phyloP scores from a whole-genome alignment of 2,797 vertebrate genomes.

The Amphiprion clarkii region DNA sequence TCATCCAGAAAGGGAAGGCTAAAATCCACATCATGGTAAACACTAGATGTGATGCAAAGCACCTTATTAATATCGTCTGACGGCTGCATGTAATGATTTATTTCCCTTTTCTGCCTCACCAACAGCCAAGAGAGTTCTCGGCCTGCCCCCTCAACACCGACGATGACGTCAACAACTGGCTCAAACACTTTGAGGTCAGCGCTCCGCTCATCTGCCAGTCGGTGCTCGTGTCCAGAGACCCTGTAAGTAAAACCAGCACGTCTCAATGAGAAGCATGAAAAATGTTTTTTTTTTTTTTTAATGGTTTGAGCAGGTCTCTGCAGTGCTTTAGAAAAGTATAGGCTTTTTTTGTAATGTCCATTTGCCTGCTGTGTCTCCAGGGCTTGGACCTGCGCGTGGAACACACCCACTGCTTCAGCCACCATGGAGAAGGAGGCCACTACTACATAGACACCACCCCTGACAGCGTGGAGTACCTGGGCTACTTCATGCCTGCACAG shows the following conservation, averaged over 20 bases:
- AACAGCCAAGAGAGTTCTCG: slow-evolving; percentile 93
- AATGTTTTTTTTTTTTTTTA: neutral
- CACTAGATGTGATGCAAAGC: neutral
- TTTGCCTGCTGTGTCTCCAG: slow-evolving; percentile 72
- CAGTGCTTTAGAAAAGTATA: neutral
- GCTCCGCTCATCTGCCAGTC: slow-evolving; percentile 95
- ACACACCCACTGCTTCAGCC: slow-evolving; percentile 97
- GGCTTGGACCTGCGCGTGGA: slow-evolving; percentile 94
- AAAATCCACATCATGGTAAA: slow-evolving; percentile 97
- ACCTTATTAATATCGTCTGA: neutral
- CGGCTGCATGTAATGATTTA: neutral
- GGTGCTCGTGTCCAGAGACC: slow-evolving; percentile 95
- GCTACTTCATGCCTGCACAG: slow-evolving; percentile 94
- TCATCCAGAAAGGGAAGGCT: slow-evolving; percentile 95
- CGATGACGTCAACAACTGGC: slow-evolving; percentile 93
- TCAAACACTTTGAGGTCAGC: slow-evolving; percentile 93
- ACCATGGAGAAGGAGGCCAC: slow-evolving; percentile 95
- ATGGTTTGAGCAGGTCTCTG: neutral
- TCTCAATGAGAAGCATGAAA: neutral
- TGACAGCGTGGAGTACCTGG: slow-evolving; percentile 91
- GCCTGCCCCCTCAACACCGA: slow-evolving; percentile 90
- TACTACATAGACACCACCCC: slow-evolving; percentile 97
- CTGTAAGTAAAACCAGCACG: slow-evolving; percentile 85
- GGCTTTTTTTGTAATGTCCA: neutral
- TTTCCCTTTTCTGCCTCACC: neutral